Evolutionary conservation across 2,888 invertebrate species (phyloP), one percentile per base, ranked within the genome.

Genomic region (Rhyacophila evoluta): DNA sequence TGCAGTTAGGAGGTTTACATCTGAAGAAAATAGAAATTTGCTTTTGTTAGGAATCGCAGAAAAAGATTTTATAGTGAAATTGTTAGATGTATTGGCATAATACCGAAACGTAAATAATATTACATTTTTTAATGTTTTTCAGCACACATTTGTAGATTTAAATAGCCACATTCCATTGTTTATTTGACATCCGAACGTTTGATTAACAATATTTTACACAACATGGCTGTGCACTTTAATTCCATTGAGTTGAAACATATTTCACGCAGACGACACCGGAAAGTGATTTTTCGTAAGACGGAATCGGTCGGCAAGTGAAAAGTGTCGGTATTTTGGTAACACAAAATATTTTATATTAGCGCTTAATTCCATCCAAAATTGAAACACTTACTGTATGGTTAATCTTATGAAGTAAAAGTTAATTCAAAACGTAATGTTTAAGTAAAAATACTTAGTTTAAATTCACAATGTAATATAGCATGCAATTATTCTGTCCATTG

Each of bases 401-500:
- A 78, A 81, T 79, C 77, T 80, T 82, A 82, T 82, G 80, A 82
- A 73, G 68, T 77, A 77, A 79, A 74, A 55, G 55, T 73, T 79
- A 80, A 71, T 71, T 70, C 37, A 70, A 55, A 33, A 73, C 39
- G 74, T 55, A 73, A 69, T 15, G 36, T 78, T 69, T 74, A 74
- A 79, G 70, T 79, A 72, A 75, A 81, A 81, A 77, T 77, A 69
- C 11, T 72, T 82, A 82, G 77, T 71, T 74, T 73, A 55, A 80
- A 75, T 72, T 79, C 82, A 81, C 82, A 67, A 71, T 82, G 82
- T 82, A 82, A 81, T 77, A 82, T 82, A 82, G 81, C 73, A 79
- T 78, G 82, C 82, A 82, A 82, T 79, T 80, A 82, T 75, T 82
- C 82, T 82, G 82, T 82, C 82, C 82, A 82, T 82, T 82, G 77